A percentile compares a stretch with the other conserved stretches of the same genome.
Conservation (phyloP, 2,113 vertebrate species). For the Calypte anna region DNA sequence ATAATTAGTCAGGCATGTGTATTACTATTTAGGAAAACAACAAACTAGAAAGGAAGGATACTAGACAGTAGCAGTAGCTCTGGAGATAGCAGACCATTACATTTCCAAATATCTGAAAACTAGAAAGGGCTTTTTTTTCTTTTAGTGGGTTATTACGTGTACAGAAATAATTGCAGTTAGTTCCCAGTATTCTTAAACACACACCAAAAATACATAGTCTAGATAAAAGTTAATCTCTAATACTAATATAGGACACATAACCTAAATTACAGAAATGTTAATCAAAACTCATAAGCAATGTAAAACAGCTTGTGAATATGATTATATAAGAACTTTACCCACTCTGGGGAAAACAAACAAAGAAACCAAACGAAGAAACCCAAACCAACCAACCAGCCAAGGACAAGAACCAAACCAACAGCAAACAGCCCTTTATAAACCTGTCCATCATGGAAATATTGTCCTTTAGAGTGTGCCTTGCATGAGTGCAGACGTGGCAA, state of each 20-base stretch:
- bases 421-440: background rate
- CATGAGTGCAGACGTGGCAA: background rate
- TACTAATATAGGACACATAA: background rate
- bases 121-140: background rate
- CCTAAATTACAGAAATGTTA: background rate
- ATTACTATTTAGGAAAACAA: conserved; percentile 2
- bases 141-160: background rate
- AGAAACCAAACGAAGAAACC: background rate
- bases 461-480: background rate
- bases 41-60: background rate
- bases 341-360: accelerated
- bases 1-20: background rate
- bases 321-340: background rate
- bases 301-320: background rate
- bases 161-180: background rate
- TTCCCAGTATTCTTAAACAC: background rate
- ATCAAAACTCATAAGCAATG: background rate
- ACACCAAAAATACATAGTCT: background rate
- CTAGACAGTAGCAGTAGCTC: background rate
- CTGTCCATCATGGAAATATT: background rate
- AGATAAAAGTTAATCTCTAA: background rate
- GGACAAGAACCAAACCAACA: too few species aligned
- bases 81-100: background rate
- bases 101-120: background rate
- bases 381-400: too few species aligned